Evolutionary conservation across 2,888 invertebrate genomes (phyloP), one percentile per base, ranked within the genome.

Genomic region (Eutolmus rufibarbis): DNA sequence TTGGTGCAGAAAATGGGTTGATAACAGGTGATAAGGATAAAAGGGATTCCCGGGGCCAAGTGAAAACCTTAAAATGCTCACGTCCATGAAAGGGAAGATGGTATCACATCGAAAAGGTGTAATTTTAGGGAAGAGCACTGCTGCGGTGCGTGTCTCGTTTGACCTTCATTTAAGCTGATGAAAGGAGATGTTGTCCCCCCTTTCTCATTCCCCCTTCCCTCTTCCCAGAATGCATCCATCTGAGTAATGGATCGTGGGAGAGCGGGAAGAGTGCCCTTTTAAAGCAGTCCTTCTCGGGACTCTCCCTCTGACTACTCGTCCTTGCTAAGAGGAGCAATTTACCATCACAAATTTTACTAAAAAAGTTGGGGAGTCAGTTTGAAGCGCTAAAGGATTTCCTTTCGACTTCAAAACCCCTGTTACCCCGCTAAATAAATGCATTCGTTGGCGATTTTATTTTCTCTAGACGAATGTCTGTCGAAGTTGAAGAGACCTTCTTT

Each of bases 281-380:
- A 2, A 51, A 28, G 31, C 14, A 81, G 51, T 31, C 34, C 28
- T 28, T 16, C 51, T 43, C 16, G 51, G 4, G 4, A 16, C 3
- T 40, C n/a, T n/a, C 23, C 79, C 23, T 3, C 43, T 79, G 79
- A 43, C 46, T 43, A 31, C 28, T 51, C 31, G 34, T 31, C 34
- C 46, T 56, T 51, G 12, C 34, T 31, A n/a, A 81, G 28, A 81
- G 56, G 81, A 81, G 56, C 56, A 81, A 81, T 81, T 81, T 81
- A 56, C 31, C 56, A 56, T 81, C 37, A 37, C 34, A 43, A 28
- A 81, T 81, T 81, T 81, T 16, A 81, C 51, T 81, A 56, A 81
- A 46, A 43, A 56, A 81, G 51, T 66, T 28, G 3, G 46, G 31
- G 31, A 81, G 14, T 56, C 51, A 2, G 16, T 81, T 81, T 81